These are phyloP conservation scores for Tetropium fuscum DNA, from an alignment of 2,888 invertebrate species.

Conservation along the genomic window DNA sequence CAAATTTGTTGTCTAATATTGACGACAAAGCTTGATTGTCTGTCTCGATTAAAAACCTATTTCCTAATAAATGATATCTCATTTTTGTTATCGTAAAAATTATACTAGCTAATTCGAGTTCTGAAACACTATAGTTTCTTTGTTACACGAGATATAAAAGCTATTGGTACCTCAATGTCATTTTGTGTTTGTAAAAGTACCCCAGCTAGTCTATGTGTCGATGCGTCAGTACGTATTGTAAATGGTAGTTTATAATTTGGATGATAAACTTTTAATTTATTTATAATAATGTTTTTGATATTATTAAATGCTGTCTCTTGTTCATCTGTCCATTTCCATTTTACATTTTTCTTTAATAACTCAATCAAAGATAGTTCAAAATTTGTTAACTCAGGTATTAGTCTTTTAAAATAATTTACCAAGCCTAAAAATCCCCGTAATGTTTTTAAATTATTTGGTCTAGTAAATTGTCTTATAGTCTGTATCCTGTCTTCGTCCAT, in stretches of 20 bases:
- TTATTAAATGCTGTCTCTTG: constrained; percentile 20
- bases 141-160: neutral
- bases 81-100: constrained; percentile 23
- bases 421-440: constrained; percentile 27
- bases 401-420: constrained; percentile 25
- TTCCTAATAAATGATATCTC: constrained; percentile 16
- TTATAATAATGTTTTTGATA: constrained; percentile 11
- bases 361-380: constrained; percentile 16
- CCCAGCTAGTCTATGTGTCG: constrained; percentile 4
- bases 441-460: constrained; percentile 20
- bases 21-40: constrained; percentile 24
- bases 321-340: constrained; percentile 18
- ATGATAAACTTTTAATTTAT: constrained; percentile 10
- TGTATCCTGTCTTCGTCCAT: constrained; percentile 16
- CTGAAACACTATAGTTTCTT: constrained; percentile 10
- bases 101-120: constrained; percentile 18
- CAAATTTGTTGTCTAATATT: constrained; percentile 24
- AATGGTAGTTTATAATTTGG: constrained; percentile 11
- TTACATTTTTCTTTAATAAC: constrained; percentile 21
- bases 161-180: neutral
- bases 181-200: constrained; percentile 16
- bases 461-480: constrained; percentile 13
- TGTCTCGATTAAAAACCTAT: constrained; percentile 21
- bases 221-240: constrained; percentile 19
- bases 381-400: constrained; percentile 15